Percentiles rank a stretch among this genome's conserved stretches.
Evolutionary conservation across 2,888 invertebrate species (phyloP).

Genomic region (Sipunculus nudus): DNA sequence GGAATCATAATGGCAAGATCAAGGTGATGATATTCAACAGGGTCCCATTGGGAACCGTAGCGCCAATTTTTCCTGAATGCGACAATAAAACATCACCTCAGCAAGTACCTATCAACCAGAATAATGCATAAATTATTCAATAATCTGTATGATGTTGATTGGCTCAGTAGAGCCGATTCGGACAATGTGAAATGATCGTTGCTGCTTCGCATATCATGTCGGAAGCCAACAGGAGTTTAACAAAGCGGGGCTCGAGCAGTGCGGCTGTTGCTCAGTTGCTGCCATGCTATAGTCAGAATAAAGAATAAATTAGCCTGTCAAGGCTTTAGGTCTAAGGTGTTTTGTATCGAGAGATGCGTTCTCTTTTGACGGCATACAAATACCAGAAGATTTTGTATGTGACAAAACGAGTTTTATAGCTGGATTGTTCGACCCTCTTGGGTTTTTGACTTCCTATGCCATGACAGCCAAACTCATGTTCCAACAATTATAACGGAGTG

Average conservation of each 20-base stretch:
- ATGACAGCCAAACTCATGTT: conserved; percentile 40
- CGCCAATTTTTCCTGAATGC: conserved; percentile 20
- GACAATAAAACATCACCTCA: conserved; percentile 16
- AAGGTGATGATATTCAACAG: background rate
- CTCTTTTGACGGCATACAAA: conserved; percentile 11
- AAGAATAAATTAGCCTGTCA: background rate
- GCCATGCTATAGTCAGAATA: background rate
- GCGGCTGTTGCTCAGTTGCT: background rate
- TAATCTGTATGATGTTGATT: conserved; percentile 42
- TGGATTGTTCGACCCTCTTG: conserved; percentile 39
- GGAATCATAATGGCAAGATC: background rate
- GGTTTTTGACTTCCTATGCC: conserved; percentile 30
- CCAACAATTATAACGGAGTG: conserved; percentile 47
- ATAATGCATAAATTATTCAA: conserved; percentile 15
- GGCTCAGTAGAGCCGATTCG: conserved; percentile 25
- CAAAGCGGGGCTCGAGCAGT: conserved; percentile 38
- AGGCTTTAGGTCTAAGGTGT: conserved; percentile 28
- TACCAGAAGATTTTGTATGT: background rate
- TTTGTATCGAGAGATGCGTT: conserved; percentile 19
- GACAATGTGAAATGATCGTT: conserved; percentile 5
- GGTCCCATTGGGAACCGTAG: background rate
- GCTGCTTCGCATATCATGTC: conserved; percentile 14
- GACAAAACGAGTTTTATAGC: conserved; percentile 33
- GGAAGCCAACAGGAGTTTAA: conserved; percentile 31
- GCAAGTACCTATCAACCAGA: background rate